Evolutionary conservation across 2,797 vertebrate genomes (phyloP), one percentile per base, ranked within the genome.

Genomic region (Lepidocolaptes lacrymiger): DNA sequence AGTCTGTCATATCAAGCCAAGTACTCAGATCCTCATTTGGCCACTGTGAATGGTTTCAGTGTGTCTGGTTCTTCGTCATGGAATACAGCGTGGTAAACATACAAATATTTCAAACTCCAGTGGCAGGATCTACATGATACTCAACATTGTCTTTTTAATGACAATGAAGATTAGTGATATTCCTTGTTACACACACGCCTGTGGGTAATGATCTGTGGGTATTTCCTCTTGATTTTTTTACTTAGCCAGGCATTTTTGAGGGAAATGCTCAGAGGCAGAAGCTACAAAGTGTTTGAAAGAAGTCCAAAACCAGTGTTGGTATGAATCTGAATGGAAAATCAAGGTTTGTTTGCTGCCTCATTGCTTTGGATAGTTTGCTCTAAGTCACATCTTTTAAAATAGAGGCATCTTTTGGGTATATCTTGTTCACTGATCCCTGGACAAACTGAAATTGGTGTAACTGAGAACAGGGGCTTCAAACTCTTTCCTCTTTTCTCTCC

Each of bases 141-240:
- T 88, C n/a, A 66, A 5, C 9, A 4, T 17, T 52, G 2, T 30
- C 23, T 63, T 80, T 83, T 43, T 69, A 0, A 1, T 66, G 27
- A 46, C 24, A 14, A 28, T 10, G 32, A 67, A 12, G 12, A 36
- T 22, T 71, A 36, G 14, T 44, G 43, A 9, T 63, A 9, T 66
- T 83, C 32, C 43, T 72, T 66, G 46, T 58, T 55, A n/a, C 10
- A 20, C 11, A 28, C 7, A 7, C 1, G 4, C 54, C 13, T 0
- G 0, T 37, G 26, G 19, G 12, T 16, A 58, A 2, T 0, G 0
- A 11, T 62, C 32, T 7, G 26, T 55, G 17, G 14, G 21, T 66
- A 18, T 5, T 34, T 64, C 19, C 30, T 82, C 27, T 20, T 26
- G 5, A 41, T 46, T n/a, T 64, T 32, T 48, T 75, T 73, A 0